Base-by-base conservation (phyloP, 2,113 vertebrate genomes). In the Pseudorasbora parva region DNA sequence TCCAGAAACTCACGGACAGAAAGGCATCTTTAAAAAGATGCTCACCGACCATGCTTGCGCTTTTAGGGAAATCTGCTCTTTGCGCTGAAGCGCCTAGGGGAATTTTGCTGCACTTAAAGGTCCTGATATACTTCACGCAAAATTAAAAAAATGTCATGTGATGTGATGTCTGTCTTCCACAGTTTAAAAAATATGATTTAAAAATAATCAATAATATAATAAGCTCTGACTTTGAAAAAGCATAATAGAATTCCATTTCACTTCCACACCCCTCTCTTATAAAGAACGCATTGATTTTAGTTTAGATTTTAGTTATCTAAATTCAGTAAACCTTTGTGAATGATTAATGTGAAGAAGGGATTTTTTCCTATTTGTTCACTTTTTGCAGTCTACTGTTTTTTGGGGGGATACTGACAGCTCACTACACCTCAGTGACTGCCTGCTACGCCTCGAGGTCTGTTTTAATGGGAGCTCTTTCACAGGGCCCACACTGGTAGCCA, bases 401-500 rank as follows among this genome's bases (percentile, higher is more conserved):
- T n/a, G n/a, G n/a, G n/a, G n/a, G 8, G 56, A 14, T 76, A 57
- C 54, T 43, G 30, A 62, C 56, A 30, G 25, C 78, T 66, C 23
- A 21, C 41, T 45, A 78, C 69, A 47, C 45, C 78, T 60, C 37
- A 69, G 21, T 11, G 27, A 60, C 73, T 82, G 60, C n/a, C 64
- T 27, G 17, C 49, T 73, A 56, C 14, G 73, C 73, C 78, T 82
- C 33, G 54, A 77, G 78, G 75, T 78, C 81, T 47, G 45, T 64
- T 84, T 82, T 87, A 57, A 78, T 78, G 60, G 69, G 77, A 73
- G 45, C 54, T 62, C 56, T 51, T 72, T 71, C 68, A 66, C 89
- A 89, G 90, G 92, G 72, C 23, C 78, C 23, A 66, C 76, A 83
- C 43, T 1, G 5, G n/a, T 87, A 91, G 90, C 91, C 92, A 93